Base-by-base conservation (phyloP, 1,140 invertebrate genomes). In the Steinernema feltiae region DNA sequence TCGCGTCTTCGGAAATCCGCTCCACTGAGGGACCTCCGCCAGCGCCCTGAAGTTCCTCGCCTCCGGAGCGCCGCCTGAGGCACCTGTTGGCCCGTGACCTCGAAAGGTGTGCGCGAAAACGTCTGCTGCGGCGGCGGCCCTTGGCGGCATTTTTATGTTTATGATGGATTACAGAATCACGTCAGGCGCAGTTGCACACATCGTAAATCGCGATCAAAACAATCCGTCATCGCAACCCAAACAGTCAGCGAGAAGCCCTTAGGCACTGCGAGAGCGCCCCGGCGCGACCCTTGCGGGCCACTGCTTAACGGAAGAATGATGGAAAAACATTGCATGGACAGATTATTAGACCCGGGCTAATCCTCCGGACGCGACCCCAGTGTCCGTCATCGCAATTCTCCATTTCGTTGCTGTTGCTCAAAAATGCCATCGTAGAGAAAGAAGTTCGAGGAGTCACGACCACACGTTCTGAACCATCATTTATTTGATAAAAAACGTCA, bases 181-280 rank as follows among this genome's bases (percentile, higher is more conserved):
- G 53, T 27, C 53, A 27, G 53, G 53, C 53, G 18, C 53, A 63
- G 53, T 63, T 63, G 53, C 53, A 21, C 53, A 63, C 53, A 63
- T 63, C 53, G 53, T 63, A 63, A 63, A 63, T 63, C 53, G 53
- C 53, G 53, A 63, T 63, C 53, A 63, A 63, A 63, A 63, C 53
- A 63, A 63, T 63, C 53, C 53, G 53, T 63, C 53, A 63, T 63
- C 53, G 24, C 12, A 63, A 63, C 53, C 53, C 53, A 63, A 63
- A 63, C 53, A 63, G 53, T 63, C 53, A 27, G 3, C 24, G 53
- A 27, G 53, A 41, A 41, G 7, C 35, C 35, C 18, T 18, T 41
- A n/a, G n/a, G n/a, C n/a, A 3, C 53, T 27, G 3, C 53, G 53
- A 27, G 53, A 27, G 53, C 53, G 12, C 53, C 24, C 7, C 53